phyloP scores from a whole-genome alignment of 2,888 invertebrate species.

The Phortica okadai region DNA sequence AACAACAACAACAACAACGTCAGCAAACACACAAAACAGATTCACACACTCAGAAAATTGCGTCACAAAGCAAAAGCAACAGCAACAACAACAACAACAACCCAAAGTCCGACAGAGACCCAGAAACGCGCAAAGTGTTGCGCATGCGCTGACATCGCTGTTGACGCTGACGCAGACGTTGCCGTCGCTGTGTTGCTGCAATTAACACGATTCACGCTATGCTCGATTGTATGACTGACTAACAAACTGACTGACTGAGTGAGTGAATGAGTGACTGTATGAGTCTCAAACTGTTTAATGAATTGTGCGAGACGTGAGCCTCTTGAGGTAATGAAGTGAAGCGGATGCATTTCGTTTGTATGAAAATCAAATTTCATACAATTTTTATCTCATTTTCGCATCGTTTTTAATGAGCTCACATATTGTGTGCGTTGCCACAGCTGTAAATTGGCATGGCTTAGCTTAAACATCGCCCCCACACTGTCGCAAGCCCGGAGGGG shows the following conservation, averaged over 20 bases:
- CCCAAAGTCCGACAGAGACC: slow-evolving; percentile 58
- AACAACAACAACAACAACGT: background rate
- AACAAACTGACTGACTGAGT: background rate
- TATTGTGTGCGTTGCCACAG: background rate
- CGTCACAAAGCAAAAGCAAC: slow-evolving; percentile 59
- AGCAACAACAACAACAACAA: slow-evolving; percentile 28
- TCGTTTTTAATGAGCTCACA: background rate
- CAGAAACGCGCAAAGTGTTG: slow-evolving; percentile 61
- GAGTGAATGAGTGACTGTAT: background rate
- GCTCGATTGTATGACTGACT: slow-evolving; percentile 13
- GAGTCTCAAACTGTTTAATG: background rate
- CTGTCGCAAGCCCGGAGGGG: background rate
- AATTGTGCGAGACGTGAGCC: background rate
- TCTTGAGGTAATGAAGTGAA: background rate
- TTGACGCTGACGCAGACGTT: background rate
- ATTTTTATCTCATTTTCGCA: no score
- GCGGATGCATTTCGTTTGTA: slow-evolving; percentile 1
- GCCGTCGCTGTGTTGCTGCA: background rate
- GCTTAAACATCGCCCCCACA: background rate
- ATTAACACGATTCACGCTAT: slow-evolving; percentile 11
- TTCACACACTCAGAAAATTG: slow-evolving; percentile 51
- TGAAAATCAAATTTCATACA: slow-evolving; percentile 5
- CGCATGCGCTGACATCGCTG: slow-evolving; percentile 52
- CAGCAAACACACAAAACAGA: slow-evolving; percentile 12
- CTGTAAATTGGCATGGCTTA: slow-evolving; percentile 6